Evolutionary conservation across 2,113 vertebrate species (phyloP), one percentile per base, ranked within the genome.

Genomic region (Clinocottus analis): DNA sequence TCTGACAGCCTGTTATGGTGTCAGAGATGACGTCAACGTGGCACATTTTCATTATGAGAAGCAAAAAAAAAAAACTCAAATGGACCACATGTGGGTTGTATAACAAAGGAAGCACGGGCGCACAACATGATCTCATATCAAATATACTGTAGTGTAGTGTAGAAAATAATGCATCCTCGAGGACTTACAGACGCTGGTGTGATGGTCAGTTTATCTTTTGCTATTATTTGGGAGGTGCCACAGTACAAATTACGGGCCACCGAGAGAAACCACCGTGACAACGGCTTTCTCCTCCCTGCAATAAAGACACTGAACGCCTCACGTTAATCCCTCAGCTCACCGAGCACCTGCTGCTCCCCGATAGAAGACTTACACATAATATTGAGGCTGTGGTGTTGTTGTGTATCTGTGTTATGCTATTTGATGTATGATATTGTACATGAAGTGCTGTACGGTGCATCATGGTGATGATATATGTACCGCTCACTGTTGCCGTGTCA

Each of bases 291-390:
- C 39, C 25, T 37, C 19, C 10, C 21, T 43, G 16, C 58, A 65
- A 43, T 67, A 75, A 79, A 75, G 25, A 76, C 61, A 14, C 5
- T 69, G 51, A 83, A 55, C 55, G 33, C 23, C 17, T 63, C 47
- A 13, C 5, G 6, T 53, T 70, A 69, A 78, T 69, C 35, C n/a
- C 13, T 2, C 19, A 13, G 37, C 19, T 49, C 62, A 68, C 33
- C 5, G 5, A 49, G 77, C 59, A 84, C 76, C 65, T 64, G 70
- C 63, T 39, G 23, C 58, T 21, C 47, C n/a, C 10, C 1, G 0
- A 41, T 21, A 23, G 7, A 69, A 69, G 43, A 61, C 31, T 56
- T 17, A 51, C 9, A 33, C 31, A 5, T 49, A 9, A 2, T 31
- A 39, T 25, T 56, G 4, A n/a, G 19, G 2, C 64, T 43, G 10